These are phyloP conservation scores for Dromaius novaehollandiae DNA, from an alignment of 2,113 vertebrate species.

Conservation along the genomic window DNA sequence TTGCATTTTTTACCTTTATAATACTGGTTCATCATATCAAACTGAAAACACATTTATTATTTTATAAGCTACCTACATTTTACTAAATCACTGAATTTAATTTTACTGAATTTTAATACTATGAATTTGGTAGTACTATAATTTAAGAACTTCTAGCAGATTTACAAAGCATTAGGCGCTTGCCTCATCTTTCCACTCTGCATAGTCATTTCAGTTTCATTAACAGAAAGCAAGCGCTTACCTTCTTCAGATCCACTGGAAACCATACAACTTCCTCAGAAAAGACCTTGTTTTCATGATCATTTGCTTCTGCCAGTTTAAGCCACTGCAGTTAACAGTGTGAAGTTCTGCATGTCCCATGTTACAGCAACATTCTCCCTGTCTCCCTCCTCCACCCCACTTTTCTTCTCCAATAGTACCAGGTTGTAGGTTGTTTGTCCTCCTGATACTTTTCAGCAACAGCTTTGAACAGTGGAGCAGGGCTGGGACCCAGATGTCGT, in stretches of 20 bases:
- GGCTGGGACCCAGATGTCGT: accelerated
- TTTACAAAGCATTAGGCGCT: not conserved
- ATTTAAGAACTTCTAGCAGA: not conserved
- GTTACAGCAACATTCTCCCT: not conserved
- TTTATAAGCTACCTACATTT: not conserved
- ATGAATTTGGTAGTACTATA: too few relatives aligned
- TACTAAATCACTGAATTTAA: not conserved
- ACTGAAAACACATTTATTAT: not conserved
- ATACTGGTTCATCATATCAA: not conserved
- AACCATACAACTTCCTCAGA: not conserved
- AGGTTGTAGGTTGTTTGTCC: not conserved
- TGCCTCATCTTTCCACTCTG: not conserved
- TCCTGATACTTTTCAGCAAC: not conserved
- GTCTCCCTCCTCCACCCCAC: not conserved
- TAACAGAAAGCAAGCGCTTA: not conserved
- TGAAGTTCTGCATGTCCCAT: not conserved
- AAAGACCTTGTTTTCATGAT: not conserved
- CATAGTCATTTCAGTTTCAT: not conserved
- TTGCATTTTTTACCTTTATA: not conserved
- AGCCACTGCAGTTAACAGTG: not conserved
- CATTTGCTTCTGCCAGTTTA: not conserved
- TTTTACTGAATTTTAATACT: not conserved
- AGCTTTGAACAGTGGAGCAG: not conserved
- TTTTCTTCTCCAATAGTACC: not conserved
- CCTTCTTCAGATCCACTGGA: not conserved